These are phyloP conservation scores for Nautilus pompilius DNA, from an alignment of 1,140 invertebrate genomes.

Conservation along the genomic window DNA sequence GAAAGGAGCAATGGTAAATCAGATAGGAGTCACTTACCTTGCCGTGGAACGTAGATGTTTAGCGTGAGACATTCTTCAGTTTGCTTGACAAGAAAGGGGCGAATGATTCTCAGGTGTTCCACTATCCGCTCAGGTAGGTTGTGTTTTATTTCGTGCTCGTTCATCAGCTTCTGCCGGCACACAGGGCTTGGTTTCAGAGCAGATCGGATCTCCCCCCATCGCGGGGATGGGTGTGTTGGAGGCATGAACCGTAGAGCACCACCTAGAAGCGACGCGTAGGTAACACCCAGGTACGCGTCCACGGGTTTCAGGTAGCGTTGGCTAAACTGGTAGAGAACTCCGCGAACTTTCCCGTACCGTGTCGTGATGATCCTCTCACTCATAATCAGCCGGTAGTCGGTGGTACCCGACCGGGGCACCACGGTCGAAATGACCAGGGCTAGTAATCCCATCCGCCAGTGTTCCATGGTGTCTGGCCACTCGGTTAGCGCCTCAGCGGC, in stretches of 20 bases:
- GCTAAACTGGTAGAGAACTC: neutral
- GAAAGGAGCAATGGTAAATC: too few relatives aligned
- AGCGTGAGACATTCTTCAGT: constrained; percentile 22
- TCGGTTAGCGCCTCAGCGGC: too few relatives aligned
- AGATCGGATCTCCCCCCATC: constrained; percentile 4
- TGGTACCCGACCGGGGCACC: too few relatives aligned
- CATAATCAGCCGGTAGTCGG: too few relatives aligned
- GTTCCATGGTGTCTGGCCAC: too few relatives aligned
- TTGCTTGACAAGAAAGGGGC: constrained; percentile 15
- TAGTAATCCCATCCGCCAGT: too few relatives aligned
- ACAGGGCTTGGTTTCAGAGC: constrained; percentile 4
- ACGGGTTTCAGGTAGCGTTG: neutral
- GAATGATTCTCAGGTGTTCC: constrained; percentile 12
- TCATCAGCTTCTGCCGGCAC: constrained; percentile 13
- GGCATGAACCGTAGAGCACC: neutral
- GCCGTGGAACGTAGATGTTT: constrained; percentile 19
- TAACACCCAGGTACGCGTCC: neutral
- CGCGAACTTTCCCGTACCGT: neutral
- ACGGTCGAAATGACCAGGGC: too few relatives aligned
- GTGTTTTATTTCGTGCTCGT: neutral
- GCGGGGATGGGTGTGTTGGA: neutral
- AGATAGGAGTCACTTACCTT: constrained; percentile 43
- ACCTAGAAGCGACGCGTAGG: neutral
- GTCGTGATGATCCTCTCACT: neutral
- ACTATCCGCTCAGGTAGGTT: constrained; percentile 3